Evolutionary conservation across 2,797 vertebrate genomes (phyloP).

Genomic region (Falco columbarius): DNA sequence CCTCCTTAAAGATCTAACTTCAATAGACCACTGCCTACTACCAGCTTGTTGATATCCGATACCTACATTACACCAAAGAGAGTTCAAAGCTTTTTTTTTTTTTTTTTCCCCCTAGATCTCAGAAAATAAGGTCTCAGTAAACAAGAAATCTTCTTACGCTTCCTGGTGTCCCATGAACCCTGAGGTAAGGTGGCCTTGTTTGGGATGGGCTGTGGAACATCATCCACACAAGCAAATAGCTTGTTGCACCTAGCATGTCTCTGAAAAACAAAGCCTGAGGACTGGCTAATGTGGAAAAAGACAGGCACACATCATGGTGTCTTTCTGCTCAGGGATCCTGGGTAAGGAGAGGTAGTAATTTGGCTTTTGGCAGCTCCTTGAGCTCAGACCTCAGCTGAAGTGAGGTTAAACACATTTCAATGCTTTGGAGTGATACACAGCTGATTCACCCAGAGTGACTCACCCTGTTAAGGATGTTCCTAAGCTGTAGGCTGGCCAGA

Average conservation of each 20-base stretch:
- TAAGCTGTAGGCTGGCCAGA: background rate
- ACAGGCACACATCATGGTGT: background rate
- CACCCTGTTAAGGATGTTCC: background rate
- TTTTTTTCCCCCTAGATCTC: background rate
- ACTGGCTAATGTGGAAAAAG: background rate
- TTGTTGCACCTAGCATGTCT: background rate
- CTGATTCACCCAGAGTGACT: conserved; percentile 21
- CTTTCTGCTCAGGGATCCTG: background rate
- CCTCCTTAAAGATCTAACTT: background rate
- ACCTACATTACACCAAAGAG: background rate
- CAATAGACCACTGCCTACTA: background rate
- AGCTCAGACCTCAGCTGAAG: background rate
- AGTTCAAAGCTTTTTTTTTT: background rate
- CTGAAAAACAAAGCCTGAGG: background rate
- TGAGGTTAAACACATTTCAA: background rate
- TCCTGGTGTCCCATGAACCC: fast-evolving
- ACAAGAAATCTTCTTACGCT: background rate
- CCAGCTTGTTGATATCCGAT: background rate
- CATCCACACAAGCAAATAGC: background rate
- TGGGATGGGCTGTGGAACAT: background rate
- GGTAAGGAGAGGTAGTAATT: background rate
- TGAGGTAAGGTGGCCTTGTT: background rate
- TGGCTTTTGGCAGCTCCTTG: background rate
- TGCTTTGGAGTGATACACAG: background rate
- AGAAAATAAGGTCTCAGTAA: background rate